phyloP scores from a whole-genome alignment of 2,888 invertebrate genomes.

The Epinotia nisella region DNA sequence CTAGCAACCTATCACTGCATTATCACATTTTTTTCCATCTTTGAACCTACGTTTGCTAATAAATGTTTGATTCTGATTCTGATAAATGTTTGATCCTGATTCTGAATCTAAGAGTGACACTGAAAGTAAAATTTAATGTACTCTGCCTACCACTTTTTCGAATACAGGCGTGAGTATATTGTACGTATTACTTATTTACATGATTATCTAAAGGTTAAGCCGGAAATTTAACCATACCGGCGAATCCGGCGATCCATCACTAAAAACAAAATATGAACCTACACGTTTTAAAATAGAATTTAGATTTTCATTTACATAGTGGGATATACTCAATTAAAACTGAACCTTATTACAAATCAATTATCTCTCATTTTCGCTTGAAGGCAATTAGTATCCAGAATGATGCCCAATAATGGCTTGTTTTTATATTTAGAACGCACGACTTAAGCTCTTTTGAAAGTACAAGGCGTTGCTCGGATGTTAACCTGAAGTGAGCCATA shows the following conservation, averaged over 20 bases:
- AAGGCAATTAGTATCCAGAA: not conserved
- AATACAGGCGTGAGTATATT: too few species aligned
- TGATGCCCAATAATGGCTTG: not conserved
- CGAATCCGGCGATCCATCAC: not conserved
- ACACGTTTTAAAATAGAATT: not conserved
- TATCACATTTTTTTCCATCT: too few species aligned
- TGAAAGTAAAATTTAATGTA: too few species aligned
- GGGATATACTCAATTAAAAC: not conserved
- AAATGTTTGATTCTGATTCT: too few species aligned
- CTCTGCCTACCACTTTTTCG: too few species aligned
- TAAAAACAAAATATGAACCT: not conserved
- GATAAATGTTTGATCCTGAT: too few species aligned
- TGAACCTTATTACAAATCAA: not conserved
- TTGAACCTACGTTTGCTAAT: too few species aligned
- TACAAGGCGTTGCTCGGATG: not conserved
- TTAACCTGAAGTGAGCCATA: not conserved
- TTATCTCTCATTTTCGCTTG: not conserved
- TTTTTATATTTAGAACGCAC: not conserved
- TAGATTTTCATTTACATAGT: conserved; percentile 1
- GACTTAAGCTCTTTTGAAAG: not conserved
- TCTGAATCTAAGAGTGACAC: not conserved
- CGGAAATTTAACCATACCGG: not conserved
- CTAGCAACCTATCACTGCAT: too few species aligned
- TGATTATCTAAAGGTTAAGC: not conserved
- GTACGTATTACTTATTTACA: not conserved